Evolutionary conservation across 2,113 vertebrate genomes (phyloP), one percentile per base, ranked within the genome.

Genomic region (Ia io): DNA sequence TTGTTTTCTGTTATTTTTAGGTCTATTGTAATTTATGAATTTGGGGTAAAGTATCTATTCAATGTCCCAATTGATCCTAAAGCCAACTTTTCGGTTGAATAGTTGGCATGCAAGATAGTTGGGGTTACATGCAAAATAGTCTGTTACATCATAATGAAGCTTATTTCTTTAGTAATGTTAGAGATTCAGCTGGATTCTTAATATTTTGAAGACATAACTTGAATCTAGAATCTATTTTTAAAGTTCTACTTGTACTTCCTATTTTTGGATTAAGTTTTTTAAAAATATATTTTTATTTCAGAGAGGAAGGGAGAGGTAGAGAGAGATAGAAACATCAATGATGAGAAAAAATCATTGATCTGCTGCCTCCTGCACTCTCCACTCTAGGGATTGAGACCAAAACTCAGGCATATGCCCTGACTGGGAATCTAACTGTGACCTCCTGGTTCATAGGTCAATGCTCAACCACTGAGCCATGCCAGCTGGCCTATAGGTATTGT

Each of bases 1-100:
- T 22, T 91, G 40, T 92, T 96, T 93, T 76, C 32, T 94, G 37
- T 40, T 18, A 79, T 40, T 12, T 94, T 96, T 89, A 83, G 5
- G 44, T 20, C 13, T 85, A 35, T 0, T 22, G 1, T 16, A 88
- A 28, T 91, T 97, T 25, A 51, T 65, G 3, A 35, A 42, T 79
- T 82, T 71, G 28, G n/a, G 18, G 71, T 47, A 89, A 96, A 96
- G 44, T 5, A 84, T 6, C 1, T 56, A 37, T 53, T 94, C 8
- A 47, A 47, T 91, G 25, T 22, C 2, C 47, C 9, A 63, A 89
- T 79, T 94, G 65, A 83, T 49, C 14, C 74, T 32, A 80, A 97
- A 93, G 51, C 49, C 93, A 30, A 89, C 37, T 80, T 87, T 90
- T 80, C 16, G 69, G 23, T 16, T 83, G 49, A 61, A 56, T 37